These are phyloP conservation scores for Apaloderma vittatum DNA, from an alignment of 2,113 vertebrate species.

Conservation along the genomic window DNA sequence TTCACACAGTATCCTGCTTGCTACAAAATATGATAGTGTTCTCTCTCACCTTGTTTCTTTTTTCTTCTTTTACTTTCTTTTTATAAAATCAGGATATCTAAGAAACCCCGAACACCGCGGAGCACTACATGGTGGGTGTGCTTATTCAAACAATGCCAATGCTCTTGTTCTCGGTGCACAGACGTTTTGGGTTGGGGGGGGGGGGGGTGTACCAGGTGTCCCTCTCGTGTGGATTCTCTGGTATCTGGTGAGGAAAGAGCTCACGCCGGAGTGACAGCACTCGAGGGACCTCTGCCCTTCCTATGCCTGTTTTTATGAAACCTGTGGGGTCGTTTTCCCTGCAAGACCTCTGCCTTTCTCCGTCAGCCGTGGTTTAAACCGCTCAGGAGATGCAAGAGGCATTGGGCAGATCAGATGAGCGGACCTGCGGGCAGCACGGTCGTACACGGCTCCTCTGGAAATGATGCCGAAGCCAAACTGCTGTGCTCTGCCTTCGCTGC, in stretches of 20 bases:
- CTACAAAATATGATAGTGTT: conserved; percentile 73
- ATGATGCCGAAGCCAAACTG: background rate
- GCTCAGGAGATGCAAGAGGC: background rate
- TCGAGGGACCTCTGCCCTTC: conserved; percentile 19
- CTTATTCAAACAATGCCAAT: conserved; percentile 71
- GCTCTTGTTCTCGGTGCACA: conserved; percentile 60
- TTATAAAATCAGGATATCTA: conserved; percentile 75
- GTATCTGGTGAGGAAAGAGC: background rate
- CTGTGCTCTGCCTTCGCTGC: background rate
- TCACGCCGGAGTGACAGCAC: background rate
- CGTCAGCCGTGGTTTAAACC: background rate
- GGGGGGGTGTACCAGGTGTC: conserved; percentile 10
- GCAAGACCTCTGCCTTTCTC: background rate
- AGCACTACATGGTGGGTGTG: conserved; percentile 73
- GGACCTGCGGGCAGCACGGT: background rate
- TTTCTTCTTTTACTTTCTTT: conserved; percentile 78
- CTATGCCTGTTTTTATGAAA: background rate
- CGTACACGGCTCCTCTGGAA: background rate
- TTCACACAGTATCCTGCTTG: conserved; percentile 73
- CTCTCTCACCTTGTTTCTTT: conserved; percentile 76
- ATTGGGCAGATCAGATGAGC: background rate
- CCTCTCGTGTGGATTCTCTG: background rate
- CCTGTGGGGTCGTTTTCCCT: background rate
- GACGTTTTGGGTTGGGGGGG: conserved; percentile 26
- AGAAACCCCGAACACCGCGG: conserved; percentile 70